Percentiles rank a stretch among this genome's conserved stretches.
Conservation (phyloP, 2,113 vertebrate genomes). For the Stegostoma tigrinum region DNA sequence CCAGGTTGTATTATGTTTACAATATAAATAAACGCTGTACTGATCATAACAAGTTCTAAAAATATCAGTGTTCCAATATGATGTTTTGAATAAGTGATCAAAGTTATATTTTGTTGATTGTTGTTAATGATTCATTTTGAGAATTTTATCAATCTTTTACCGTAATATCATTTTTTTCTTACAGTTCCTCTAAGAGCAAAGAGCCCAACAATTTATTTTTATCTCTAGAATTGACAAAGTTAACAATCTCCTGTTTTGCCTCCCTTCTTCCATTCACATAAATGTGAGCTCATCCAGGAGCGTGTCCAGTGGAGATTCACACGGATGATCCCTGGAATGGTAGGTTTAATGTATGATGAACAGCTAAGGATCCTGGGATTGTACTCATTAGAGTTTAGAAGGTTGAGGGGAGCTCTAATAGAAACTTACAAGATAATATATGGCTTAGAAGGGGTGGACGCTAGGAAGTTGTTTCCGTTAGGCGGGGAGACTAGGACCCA, state of each 20-base stretch:
- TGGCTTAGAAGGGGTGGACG: too few species aligned
- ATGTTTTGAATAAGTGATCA: not conserved
- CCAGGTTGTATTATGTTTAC: not conserved
- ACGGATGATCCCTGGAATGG: too few species aligned
- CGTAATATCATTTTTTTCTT: not conserved
- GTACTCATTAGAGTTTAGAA: too few species aligned
- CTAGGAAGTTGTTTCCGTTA: too few species aligned
- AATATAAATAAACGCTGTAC: constrained; percentile 4
- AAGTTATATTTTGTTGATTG: not conserved
- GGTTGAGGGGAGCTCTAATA: too few species aligned
- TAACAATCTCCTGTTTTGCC: not conserved
- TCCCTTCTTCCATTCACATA: not conserved
- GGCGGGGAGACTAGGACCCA: too few species aligned
- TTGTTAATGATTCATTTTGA: not conserved
- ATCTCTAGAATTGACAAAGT: not conserved
- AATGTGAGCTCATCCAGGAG: not conserved
- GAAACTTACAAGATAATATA: too few species aligned
- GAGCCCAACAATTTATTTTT: not conserved
- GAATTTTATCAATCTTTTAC: not conserved
- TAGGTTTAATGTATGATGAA: too few species aligned
- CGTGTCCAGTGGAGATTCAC: too few species aligned
- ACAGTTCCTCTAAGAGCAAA: not conserved
- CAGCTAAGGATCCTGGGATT: too few species aligned
- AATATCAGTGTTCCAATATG: constrained; percentile 17
- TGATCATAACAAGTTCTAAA: not conserved